These are phyloP conservation scores for Rapana venosa DNA, from an alignment of 2,888 invertebrate species.

Conservation along the genomic window DNA sequence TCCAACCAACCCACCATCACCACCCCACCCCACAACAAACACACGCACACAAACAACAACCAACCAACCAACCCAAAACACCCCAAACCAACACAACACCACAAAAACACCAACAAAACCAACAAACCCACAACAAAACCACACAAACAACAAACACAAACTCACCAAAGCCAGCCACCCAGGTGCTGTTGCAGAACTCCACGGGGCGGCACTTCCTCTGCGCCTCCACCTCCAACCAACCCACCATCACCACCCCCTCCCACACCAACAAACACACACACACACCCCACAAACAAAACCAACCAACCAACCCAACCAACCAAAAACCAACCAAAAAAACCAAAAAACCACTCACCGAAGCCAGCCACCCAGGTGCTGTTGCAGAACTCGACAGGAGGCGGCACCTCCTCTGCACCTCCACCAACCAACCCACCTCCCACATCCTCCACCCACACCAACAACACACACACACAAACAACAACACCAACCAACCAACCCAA, in stretches of 20 bases:
- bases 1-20: not conserved
- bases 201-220: constrained; percentile 47
- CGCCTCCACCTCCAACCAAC: not conserved
- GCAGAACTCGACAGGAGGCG: no score
- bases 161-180: constrained; percentile 51
- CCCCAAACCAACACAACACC: no score
- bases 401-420: no score
- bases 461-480: no score
- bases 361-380: no score
- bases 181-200: constrained; percentile 54
- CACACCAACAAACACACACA: not conserved
- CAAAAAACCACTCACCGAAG: no score
- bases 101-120: not conserved
- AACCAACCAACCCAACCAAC: not conserved
- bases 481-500: no score
- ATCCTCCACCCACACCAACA: no score
- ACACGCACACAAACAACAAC: not conserved
- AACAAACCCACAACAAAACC: no score
- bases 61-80: not conserved
- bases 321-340: no score
- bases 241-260: no score
- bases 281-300: not conserved
- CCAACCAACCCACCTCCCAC: not conserved
- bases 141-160: not conserved
- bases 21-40: not conserved